Evolutionary conservation across 2,888 invertebrate genomes (phyloP).

Genomic region (Flabesymbios commensalis): DNA sequence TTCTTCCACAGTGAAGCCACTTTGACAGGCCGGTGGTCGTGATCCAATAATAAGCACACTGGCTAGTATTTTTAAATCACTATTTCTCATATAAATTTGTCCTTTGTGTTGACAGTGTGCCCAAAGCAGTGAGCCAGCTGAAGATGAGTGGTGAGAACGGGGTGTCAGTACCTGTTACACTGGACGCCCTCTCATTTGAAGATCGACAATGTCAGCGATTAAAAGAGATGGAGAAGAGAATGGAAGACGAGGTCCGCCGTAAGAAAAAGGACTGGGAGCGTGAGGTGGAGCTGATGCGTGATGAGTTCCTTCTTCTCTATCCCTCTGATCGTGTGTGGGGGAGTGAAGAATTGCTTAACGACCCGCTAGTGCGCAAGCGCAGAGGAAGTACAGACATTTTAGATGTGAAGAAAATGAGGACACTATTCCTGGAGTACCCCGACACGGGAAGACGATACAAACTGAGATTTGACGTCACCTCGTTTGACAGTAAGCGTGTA

Average conservation of each 20-base stretch:
- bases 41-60: no score
- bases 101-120: no score
- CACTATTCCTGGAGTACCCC: slow-evolving; percentile 36
- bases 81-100: no score
- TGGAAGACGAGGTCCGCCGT: slow-evolving; percentile 30
- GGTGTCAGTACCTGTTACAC: slow-evolving; percentile 25
- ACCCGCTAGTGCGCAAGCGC: slow-evolving; percentile 31
- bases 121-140: no score
- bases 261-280: slow-evolving; percentile 35
- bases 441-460: slow-evolving; percentile 32
- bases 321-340: slow-evolving; percentile 30
- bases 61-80: no score
- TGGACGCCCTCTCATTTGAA: slow-evolving; percentile 32
- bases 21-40: no score
- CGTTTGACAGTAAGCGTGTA: slow-evolving; percentile 23
- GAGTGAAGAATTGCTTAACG: slow-evolving; percentile 29
- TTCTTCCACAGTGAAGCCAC: no score
- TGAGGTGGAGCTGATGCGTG: slow-evolving; percentile 34
- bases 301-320: slow-evolving; percentile 36
- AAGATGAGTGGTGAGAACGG: slow-evolving; percentile 5
- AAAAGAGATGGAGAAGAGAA: slow-evolving; percentile 33
- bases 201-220: slow-evolving; percentile 25
- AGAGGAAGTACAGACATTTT: slow-evolving; percentile 35
- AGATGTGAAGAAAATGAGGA: slow-evolving; percentile 33
- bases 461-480: slow-evolving; percentile 32